These are phyloP conservation scores for Triplophysa siluroides DNA, from an alignment of 2,113 vertebrate genomes.

Conservation along the genomic window DNA sequence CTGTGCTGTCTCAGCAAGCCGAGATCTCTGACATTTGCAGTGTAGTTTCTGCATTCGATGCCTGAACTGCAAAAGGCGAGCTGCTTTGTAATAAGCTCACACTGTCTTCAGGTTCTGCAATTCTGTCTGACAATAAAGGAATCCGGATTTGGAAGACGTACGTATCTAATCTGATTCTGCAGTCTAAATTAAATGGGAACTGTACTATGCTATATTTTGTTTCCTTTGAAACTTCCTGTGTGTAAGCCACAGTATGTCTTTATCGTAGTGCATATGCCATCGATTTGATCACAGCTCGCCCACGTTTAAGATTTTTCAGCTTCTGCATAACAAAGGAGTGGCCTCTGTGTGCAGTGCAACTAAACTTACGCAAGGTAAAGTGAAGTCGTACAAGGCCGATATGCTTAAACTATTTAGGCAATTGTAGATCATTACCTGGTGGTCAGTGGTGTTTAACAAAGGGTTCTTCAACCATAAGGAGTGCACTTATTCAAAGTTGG, in stretches of 20 bases:
- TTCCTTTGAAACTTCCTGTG: constrained; percentile 7
- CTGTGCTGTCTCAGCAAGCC: neutral
- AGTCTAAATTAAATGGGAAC: neutral
- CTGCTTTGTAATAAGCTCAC: constrained; percentile 10
- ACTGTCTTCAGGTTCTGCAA: neutral
- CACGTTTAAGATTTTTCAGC: constrained; percentile 30
- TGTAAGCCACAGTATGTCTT: neutral
- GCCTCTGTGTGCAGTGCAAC: neutral
- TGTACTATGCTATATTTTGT: neutral
- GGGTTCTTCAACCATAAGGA: no score
- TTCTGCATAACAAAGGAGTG: neutral
- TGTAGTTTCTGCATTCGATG: neutral
- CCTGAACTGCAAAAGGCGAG: constrained; percentile 12
- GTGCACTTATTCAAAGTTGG: no score
- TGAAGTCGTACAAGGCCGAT: neutral
- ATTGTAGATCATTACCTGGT: neutral
- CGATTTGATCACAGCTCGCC: constrained; percentile 36
- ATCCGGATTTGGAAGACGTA: neutral
- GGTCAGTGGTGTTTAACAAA: no score
- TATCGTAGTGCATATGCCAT: constrained; percentile 5
- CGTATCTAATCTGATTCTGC: neutral
- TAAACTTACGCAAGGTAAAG: neutral
- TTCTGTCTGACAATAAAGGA: neutral
- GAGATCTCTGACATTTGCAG: constrained; percentile 20
- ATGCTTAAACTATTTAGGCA: neutral